Base-by-base conservation (phyloP, 2,888 invertebrate genomes). In the Selenia dentaria region DNA sequence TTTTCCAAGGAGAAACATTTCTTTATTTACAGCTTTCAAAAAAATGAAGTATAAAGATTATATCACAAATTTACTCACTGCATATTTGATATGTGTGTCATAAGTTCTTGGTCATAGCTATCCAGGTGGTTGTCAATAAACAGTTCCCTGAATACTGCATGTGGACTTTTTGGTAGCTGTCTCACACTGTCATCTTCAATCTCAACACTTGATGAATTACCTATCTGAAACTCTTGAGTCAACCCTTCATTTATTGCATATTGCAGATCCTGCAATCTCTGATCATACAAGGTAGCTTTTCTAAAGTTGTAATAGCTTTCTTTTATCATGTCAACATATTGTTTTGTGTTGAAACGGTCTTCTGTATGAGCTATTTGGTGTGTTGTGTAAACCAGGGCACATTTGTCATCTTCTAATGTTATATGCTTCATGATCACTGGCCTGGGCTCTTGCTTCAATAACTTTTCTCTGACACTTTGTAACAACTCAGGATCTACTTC, bases 251-350 rank as follows among this genome's bases (percentile, higher is more conserved):
- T 89, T 38, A 91, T 91, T 6, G 91, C 91, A 77, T 79, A 86
- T 50, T 81, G 75, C 6, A 91, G 57, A 51, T 91, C 91, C 56
- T 84, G 83, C 50, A 91, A 64, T 49, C 82, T 82, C 41, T 90
- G 90, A 51, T 90, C 84, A 67, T 85, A 87, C 24, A 91, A 59
- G 6, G 91, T 91, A 10, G 86, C 82, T 54, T 81, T 89, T 51
- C 83, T 74, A 71, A 91, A 91, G 64, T 87, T 89, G 57, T 87
- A 87, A 60, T 91, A 91, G 54, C 91, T 91, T 33, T 90, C 83
- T 50, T 87, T 90, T 5, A 91, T 77, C 67, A 73, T 76, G 44
- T 87, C 77, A 52, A 87, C 70, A 43, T 73, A 77, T 40, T 81
- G 68, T 64, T 83, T 83, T 1, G 78, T 83, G 59, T 77, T 83